These are phyloP conservation scores for Montipora cactus DNA, from an alignment of 64 coral and sea anemone genomes.

Conservation along the genomic window DNA sequence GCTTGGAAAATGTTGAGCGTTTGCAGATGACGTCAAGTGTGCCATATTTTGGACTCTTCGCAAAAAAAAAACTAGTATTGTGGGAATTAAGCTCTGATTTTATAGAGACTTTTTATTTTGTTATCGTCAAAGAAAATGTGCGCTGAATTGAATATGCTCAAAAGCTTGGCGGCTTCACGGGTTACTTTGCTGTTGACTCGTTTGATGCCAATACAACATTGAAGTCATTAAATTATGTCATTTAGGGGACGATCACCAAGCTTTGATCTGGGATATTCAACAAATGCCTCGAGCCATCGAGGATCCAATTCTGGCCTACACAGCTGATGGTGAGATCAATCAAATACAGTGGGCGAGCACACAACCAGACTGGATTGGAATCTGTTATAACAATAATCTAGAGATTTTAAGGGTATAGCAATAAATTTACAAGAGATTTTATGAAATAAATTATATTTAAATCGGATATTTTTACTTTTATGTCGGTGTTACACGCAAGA, in stretches of 20 bases:
- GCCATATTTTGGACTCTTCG: too few species aligned
- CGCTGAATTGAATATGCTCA: too few species aligned
- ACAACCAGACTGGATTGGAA: conserved; percentile 98
- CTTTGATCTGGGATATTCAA: conserved; percentile 99
- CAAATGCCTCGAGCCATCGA: conserved; percentile 99
- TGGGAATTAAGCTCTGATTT: too few species aligned
- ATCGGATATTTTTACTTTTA: background rate
- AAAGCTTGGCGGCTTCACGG: too few species aligned
- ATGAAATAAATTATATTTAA: background rate
- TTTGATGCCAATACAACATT: too few species aligned
- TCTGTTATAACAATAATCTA: conserved; percentile 96
- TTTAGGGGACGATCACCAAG: conserved; percentile 95
- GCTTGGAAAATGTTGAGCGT: too few species aligned
- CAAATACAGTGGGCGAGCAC: conserved; percentile 99
- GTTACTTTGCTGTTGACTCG: too few species aligned
- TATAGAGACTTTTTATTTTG: too few species aligned
- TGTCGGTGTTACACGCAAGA: background rate
- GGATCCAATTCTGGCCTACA: conserved; percentile 97
- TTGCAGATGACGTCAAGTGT: too few species aligned
- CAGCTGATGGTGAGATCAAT: conserved; percentile 97
- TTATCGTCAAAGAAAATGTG: too few species aligned
- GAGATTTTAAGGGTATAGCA: conserved; percentile 96
- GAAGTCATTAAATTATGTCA: background rate
- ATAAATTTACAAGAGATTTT: background rate
- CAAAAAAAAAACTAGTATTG: too few species aligned